Conservation (phyloP, 2,113 vertebrate genomes). For the Condylura cristata region DNA sequence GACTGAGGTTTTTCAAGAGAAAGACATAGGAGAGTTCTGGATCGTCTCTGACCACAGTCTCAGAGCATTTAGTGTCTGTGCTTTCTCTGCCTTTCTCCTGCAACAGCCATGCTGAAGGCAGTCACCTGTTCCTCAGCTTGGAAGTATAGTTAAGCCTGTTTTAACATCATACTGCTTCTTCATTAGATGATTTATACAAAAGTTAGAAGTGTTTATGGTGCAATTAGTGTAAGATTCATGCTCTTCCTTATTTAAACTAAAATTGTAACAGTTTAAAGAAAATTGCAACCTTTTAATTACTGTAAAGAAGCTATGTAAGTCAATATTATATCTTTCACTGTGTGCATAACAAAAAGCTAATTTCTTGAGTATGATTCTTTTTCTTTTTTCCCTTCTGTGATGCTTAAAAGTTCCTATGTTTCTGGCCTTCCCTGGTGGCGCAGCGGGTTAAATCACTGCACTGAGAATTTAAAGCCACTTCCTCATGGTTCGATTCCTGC, state of each 20-base stretch:
- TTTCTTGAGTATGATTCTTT: background rate
- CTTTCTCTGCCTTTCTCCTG: background rate
- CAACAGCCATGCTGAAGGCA: constrained; percentile 89
- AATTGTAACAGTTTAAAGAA: background rate
- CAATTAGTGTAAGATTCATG: background rate
- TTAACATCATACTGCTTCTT: background rate
- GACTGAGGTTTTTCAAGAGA: background rate
- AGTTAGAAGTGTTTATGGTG: background rate
- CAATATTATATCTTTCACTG: background rate
- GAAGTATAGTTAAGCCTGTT: constrained; percentile 82
- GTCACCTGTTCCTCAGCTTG: constrained; percentile 90
- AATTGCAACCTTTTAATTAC: background rate
- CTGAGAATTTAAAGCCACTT: too few species aligned
- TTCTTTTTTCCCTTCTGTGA: background rate
- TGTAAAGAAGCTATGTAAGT: background rate
- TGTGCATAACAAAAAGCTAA: background rate
- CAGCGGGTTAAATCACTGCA: too few species aligned
- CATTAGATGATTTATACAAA: background rate
- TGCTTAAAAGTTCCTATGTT: background rate
- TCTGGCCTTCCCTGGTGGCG: too few species aligned
- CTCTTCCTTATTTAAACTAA: background rate
- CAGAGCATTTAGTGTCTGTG: background rate
- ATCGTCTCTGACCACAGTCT: background rate
- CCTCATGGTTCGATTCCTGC: too few species aligned
- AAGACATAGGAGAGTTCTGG: background rate